Evolutionary conservation across 2,888 invertebrate species (phyloP).

Genomic region (Drosophila mettleri): DNA sequence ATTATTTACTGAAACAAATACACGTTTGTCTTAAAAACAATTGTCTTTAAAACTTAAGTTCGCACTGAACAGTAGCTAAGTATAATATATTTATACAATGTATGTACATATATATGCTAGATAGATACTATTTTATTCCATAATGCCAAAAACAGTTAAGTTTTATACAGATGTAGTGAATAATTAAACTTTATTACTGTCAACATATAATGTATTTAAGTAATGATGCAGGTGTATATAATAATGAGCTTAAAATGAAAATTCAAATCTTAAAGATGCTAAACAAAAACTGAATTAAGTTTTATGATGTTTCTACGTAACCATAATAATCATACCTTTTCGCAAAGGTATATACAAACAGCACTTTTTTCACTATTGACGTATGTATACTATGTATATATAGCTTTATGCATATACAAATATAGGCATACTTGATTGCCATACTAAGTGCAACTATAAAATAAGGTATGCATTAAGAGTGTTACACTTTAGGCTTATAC

Average conservation of each 20-base stretch:
- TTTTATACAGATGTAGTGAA: constrained; percentile 3
- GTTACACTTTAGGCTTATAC: constrained; percentile 18
- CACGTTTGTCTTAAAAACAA: not conserved
- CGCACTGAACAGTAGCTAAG: not conserved
- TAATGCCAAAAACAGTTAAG: not conserved
- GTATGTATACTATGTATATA: constrained; percentile 4
- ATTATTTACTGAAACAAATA: constrained; percentile 15
- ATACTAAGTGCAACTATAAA: not conserved
- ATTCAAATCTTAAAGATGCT: constrained; percentile 13
- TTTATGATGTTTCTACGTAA: constrained; percentile 2
- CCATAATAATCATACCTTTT: constrained; percentile 12
- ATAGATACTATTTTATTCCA: not conserved
- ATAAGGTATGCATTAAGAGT: not conserved
- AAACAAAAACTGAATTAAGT: constrained; percentile 6
- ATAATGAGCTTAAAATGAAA: constrained; percentile 9
- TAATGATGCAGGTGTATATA: constrained; percentile 12
- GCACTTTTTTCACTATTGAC: not conserved
- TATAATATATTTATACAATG: constrained; percentile 2
- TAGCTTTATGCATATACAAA: not conserved
- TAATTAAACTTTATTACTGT: constrained; percentile 2
- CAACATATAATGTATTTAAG: constrained; percentile 21
- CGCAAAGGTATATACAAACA: constrained; percentile 7
- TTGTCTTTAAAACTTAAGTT: constrained; percentile 4
- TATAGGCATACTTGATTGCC: constrained; percentile 4
- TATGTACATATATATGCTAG: constrained; percentile 7